Conservation (phyloP, 2,888 invertebrate species). For the Polylopha cassiicola region DNA sequence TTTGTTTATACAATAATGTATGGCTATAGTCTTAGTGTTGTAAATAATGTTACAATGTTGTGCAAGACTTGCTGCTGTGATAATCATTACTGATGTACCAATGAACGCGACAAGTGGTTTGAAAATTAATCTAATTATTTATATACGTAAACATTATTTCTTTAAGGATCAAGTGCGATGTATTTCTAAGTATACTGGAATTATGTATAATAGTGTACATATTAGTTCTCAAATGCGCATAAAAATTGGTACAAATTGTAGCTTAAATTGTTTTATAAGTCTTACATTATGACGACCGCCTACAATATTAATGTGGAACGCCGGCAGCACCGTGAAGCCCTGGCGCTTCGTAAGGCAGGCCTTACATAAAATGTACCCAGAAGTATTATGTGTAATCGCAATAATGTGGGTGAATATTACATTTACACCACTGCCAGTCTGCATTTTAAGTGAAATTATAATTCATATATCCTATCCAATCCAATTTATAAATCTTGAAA, state of each 20-base stretch:
- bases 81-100: conserved; percentile 40
- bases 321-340: background rate
- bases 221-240: conserved; percentile 28
- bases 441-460: conserved; percentile 48
- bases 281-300: conserved; percentile 5
- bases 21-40: conserved; percentile 30
- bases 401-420: conserved; percentile 11
- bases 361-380: conserved; percentile 4
- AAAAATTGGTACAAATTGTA: conserved; percentile 33
- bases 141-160: conserved; percentile 21
- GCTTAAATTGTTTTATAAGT: conserved; percentile 13
- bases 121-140: conserved; percentile 18
- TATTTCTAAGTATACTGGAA: conserved; percentile 35
- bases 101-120: conserved; percentile 34
- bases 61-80: conserved; percentile 30
- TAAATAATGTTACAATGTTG: conserved; percentile 14
- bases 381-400: background rate
- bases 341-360: conserved; percentile 13
- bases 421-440: conserved; percentile 52
- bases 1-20: conserved; percentile 4
- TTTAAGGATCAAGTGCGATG: conserved; percentile 26
- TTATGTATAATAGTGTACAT: conserved; percentile 53
- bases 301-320: conserved; percentile 13
- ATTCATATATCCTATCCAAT: conserved; percentile 19
- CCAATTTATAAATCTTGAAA: conserved; percentile 16